Conservation (phyloP, 2,797 vertebrate species). For the Pangasius larnaudii region DNA sequence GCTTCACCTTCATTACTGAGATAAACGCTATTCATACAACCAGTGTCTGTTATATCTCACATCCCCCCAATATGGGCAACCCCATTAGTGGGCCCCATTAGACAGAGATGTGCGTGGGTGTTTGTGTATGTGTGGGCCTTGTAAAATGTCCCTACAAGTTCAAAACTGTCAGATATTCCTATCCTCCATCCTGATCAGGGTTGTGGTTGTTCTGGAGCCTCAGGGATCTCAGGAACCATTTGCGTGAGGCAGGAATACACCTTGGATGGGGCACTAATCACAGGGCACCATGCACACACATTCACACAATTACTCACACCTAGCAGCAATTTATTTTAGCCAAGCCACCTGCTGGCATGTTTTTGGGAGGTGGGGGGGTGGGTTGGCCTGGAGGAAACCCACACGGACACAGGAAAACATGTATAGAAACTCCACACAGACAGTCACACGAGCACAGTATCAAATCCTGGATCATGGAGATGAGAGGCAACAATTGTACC, state of each 20-base stretch:
- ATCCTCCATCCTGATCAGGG: background rate
- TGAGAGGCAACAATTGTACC: background rate
- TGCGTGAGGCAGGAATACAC: background rate
- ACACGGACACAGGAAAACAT: background rate
- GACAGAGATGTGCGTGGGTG: background rate
- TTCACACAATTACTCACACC: background rate
- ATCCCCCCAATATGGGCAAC: background rate
- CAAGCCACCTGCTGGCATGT: background rate
- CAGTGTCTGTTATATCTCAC: background rate
- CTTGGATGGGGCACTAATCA: background rate
- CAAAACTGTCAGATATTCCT: background rate
- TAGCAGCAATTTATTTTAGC: background rate
- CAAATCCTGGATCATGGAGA: background rate
- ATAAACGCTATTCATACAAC: background rate
- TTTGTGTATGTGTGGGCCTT: background rate
- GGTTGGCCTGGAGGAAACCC: background rate
- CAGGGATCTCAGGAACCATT: background rate
- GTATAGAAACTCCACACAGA: background rate
- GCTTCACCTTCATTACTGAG: no score
- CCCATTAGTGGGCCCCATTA: background rate
- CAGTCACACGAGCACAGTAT: background rate
- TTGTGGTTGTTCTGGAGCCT: background rate
- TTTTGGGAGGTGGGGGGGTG: background rate
- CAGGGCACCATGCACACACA: background rate
- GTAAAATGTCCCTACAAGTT: background rate